A percentile compares a stretch with the other conserved stretches of the same genome.
Evolutionary conservation across 37 sponge, comb jelly and placozoan genomes (phyloP).

Genomic region (Ianthella basta): DNA sequence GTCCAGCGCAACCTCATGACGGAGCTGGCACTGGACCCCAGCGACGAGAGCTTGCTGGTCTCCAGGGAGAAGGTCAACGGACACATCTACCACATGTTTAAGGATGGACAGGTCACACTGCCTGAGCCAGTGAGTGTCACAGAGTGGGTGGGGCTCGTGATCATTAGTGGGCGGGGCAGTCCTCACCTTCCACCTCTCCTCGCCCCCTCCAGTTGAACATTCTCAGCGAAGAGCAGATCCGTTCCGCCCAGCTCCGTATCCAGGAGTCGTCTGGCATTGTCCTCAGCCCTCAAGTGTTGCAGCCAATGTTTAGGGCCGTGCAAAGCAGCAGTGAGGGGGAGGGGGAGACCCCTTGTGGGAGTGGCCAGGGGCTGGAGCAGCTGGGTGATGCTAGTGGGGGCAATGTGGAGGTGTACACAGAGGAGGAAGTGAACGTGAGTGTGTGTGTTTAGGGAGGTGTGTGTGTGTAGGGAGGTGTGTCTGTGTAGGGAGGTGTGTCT

Average conservation of each 20-base stretch:
- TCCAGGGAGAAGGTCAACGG: constrained; percentile 59
- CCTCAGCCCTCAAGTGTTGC: constrained; percentile 12
- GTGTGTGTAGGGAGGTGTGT: too few species aligned
- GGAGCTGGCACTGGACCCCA: constrained; percentile 38
- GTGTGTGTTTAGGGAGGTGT: too few species aligned
- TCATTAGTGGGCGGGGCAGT: neutral
- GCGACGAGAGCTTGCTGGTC: constrained; percentile 43
- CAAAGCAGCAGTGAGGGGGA: too few species aligned
- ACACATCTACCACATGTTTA: constrained; percentile 78
- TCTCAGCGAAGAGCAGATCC: constrained; percentile 11
- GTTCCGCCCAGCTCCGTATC: neutral
- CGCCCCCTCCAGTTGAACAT: too few species aligned
- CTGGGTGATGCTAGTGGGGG: neutral
- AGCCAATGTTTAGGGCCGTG: too few species aligned
- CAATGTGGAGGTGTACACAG: constrained; percentile 27
- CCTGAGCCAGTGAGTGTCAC: constrained; percentile 15
- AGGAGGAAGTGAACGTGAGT: constrained; percentile 20
- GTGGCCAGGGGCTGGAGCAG: too few species aligned
- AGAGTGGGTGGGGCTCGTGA: neutral
- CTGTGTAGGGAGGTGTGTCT: neutral
- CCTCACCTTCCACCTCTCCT: neutral
- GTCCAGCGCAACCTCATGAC: constrained; percentile 28
- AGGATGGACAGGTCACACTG: constrained; percentile 38
- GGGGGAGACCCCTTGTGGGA: neutral
- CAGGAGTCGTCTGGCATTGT: constrained; percentile 23